These are phyloP conservation scores for Cossypha polioptera DNA, from an alignment of 2,797 vertebrate genomes.

Conservation along the genomic window DNA sequence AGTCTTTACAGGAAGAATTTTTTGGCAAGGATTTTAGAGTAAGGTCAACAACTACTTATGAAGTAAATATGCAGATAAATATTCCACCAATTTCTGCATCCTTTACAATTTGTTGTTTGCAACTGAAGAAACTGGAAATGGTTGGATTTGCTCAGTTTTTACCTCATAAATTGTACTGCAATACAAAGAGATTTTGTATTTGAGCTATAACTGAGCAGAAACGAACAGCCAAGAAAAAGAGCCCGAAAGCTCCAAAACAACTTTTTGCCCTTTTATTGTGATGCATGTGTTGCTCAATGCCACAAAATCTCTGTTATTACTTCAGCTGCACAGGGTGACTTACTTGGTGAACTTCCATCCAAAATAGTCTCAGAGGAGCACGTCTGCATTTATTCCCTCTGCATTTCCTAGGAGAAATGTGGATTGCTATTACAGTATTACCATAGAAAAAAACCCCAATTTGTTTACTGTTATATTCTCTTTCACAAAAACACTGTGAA, in stretches of 20 bases:
- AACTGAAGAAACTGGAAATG: not conserved
- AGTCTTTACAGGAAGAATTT: not conserved
- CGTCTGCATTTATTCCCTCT: not conserved
- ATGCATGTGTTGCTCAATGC: constrained; percentile 5
- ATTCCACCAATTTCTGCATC: not conserved
- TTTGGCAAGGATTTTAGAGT: not conserved
- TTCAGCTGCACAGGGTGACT: not conserved
- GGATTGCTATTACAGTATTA: not conserved
- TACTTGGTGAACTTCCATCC: constrained; percentile 12
- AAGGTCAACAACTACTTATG: not conserved
- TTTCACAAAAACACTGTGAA: not conserved
- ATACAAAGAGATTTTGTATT: not conserved
- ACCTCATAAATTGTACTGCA: not conserved
- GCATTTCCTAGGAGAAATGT: not conserved
- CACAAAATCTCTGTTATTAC: not conserved
- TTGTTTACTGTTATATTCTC: not conserved
- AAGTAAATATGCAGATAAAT: not conserved
- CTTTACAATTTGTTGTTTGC: not conserved
- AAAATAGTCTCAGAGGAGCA: not conserved
- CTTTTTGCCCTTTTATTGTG: constrained; percentile 22
- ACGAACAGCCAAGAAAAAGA: not conserved
- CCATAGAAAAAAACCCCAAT: fast-evolving
- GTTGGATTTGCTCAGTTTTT: not conserved
- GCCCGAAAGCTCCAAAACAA: not conserved
- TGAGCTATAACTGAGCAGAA: not conserved